Conservation (phyloP, 2,797 vertebrate genomes). For the Hydrocynus forskahlii region DNA sequence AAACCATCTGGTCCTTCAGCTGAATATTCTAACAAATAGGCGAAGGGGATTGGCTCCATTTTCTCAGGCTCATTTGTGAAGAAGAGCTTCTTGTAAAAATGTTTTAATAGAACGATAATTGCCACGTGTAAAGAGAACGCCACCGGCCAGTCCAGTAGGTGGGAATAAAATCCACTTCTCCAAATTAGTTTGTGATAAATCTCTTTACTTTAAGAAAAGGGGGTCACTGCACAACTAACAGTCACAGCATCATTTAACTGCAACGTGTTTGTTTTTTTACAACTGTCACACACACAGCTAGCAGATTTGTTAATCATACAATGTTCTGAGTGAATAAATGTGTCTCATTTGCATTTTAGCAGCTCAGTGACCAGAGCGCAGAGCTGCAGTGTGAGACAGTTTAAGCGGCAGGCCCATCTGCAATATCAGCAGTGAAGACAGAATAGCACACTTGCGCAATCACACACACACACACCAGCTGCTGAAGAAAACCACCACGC, state of each 20-base stretch:
- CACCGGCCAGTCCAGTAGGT: neutral
- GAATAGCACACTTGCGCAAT: neutral
- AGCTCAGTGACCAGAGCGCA: neutral
- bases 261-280: neutral
- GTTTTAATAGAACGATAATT: neutral
- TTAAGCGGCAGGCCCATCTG: conserved; percentile 10
- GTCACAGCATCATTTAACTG: conserved; percentile 1
- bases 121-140: neutral
- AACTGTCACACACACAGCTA: conserved; percentile 1
- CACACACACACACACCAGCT: neutral
- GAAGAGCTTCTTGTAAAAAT: conserved; percentile 2
- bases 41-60: no score
- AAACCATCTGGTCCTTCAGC: conserved; percentile 9
- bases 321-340: conserved; percentile 25
- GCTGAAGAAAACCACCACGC: neutral
- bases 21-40: neutral
- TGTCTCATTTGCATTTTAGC: conserved; percentile 45
- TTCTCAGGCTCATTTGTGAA: neutral
- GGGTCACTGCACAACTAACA: conserved; percentile 28
- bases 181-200: neutral
- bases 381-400: conserved; percentile 1
- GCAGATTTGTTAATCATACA: conserved; percentile 52
- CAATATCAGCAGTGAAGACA: neutral
- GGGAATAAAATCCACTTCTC: neutral
- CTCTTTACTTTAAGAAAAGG: conserved; percentile 20